Evolutionary conservation across 2,888 invertebrate species (phyloP), one percentile per base, ranked within the genome.

Genomic region (Hetaerina titia): DNA sequence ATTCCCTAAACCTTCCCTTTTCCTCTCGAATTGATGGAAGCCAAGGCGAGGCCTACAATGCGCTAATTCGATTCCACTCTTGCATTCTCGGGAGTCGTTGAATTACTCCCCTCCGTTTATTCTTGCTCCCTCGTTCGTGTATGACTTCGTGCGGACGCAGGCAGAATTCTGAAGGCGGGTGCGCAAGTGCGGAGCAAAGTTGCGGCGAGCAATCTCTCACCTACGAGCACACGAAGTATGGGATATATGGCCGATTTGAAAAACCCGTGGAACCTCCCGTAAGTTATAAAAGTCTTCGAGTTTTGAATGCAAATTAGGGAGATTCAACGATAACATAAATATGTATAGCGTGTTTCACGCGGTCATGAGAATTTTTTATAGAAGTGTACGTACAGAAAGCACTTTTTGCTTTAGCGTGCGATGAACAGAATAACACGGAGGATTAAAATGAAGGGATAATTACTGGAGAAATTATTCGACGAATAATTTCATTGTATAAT

Each of bases 1-100:
- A 81, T 81, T 81, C 31, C 81, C 31, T 81, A 81, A 81, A 81
- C 81, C 81, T 81, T 64, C 31, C 63, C 90, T 90, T 90, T 90
- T 64, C 60, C 90, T 90, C 90, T 90, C 90, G 31, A 90, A 90
- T 90, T 90, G 90, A 63, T 90, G 63, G 90, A 90, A 64, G 90
- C 60, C 58, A 89, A 22, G 63, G 31, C 19, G 13, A 13, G 90
- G 45, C 64, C 90, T 63, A 90, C 90, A 90, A 63, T 31, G 64
- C 90, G 90, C 90, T 90, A 90, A 90, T 90, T 90, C 45, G 90
- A 90, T 64, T 90, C 64, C n/a, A 19, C 90, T 90, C 90, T 63
- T 63, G 63, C 63, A 2, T 90, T 56, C 11, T 64, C 81, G 45
- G 64, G 22, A 90, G 64, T 69, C 64, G 90, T 64, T 58, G 90